These are phyloP conservation scores for Microhierax caerulescens DNA, from an alignment of 2,797 vertebrate species.

Conservation along the genomic window DNA sequence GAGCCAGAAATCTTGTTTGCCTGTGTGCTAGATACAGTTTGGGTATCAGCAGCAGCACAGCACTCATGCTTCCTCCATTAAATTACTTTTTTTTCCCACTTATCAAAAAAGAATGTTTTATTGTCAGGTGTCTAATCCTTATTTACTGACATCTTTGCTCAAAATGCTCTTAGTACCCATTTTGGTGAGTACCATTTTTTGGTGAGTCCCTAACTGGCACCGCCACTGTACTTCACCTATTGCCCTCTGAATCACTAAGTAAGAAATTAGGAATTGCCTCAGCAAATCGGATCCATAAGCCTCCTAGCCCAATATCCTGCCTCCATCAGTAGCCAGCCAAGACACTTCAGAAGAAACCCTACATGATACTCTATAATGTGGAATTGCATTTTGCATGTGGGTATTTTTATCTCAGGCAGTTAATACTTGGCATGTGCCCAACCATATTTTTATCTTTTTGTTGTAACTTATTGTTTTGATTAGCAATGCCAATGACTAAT, in stretches of 20 bases:
- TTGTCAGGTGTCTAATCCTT: background rate
- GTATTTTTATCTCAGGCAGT: background rate
- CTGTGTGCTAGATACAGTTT: background rate
- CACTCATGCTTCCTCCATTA: background rate
- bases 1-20: background rate
- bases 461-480: conserved; percentile 14
- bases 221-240: background rate
- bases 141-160: background rate
- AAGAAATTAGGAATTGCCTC: background rate
- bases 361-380: background rate
- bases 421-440: background rate
- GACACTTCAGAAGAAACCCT: background rate
- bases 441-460: background rate
- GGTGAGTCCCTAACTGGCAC: background rate
- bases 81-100: background rate
- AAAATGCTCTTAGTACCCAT: background rate
- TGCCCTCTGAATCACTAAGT: background rate
- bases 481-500: background rate
- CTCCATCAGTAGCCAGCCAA: background rate
- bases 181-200: background rate
- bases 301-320: background rate
- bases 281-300: background rate
- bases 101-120: background rate
- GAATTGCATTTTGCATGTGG: background rate
- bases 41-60: background rate